Evolutionary conservation across 2,888 invertebrate genomes (phyloP), one percentile per base, ranked within the genome.

Genomic region (Psylliodes chrysocephalus): DNA sequence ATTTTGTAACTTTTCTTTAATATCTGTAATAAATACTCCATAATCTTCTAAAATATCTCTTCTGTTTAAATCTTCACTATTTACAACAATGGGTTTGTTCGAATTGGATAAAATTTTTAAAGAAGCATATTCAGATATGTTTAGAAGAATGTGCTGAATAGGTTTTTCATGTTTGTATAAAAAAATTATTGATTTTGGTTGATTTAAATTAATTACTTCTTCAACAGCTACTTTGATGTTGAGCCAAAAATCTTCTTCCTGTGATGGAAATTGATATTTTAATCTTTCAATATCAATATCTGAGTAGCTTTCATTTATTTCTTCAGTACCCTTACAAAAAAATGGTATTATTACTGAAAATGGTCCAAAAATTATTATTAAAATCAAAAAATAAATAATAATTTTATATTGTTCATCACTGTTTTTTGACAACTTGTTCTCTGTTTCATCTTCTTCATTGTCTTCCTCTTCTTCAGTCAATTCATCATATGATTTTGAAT

Each of bases 101-200:
- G 44, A 46, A 64, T 73, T 71, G 5, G 68, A 30, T 0, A 67
- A 60, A 63, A 81, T 66, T 42, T 64, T 52, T 66, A 71, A 75
- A 25, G 76, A 74, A 52, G 79, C 80, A 60, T 79, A 73, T 42
- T 74, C 67, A 0, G 80, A 80, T 18, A 84, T 63, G n/a, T 74
- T 67, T 51, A 67, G 54, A 33, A 83, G 74, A 22, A 84, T 78
- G 63, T 81, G 78, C 25, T 75, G 60, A 44, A 74, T 10, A 12
- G 68, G 75, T 30, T 61, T 22, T 51, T 79, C 60, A 40, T 75
- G 63, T 63, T 74, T 75, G 42, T 83, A 82, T 55, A 84, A 71
- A 8, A 85, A 73, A 55, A 84, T 65, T 66, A 84, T 79, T n/a
- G 82, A 77, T 19, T 80, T 77, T 7, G 83, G 82, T 66, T 73